Percentiles rank a stretch among this genome's conserved stretches.
These are phyloP conservation scores for Mythimna loreyi DNA, from an alignment of 2,888 invertebrate genomes.

Conservation along the genomic window DNA sequence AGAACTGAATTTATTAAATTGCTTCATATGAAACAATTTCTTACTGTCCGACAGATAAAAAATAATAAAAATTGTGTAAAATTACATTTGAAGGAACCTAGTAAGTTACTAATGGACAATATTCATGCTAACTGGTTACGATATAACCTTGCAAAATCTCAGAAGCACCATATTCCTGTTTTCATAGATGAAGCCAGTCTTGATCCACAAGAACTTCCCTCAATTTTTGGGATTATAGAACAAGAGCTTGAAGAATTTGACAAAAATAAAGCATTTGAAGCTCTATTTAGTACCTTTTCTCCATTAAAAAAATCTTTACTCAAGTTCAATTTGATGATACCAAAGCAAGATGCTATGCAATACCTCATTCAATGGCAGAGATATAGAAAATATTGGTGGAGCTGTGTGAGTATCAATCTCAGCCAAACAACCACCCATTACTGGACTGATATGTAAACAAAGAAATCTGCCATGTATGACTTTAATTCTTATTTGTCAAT, in stretches of 20 bases:
- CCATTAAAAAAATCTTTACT: conserved; percentile 71
- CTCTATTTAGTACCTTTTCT: conserved; percentile 61
- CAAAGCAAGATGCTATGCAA: conserved; percentile 89
- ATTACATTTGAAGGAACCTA: conserved; percentile 75
- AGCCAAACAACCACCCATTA: not conserved
- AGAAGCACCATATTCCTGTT: conserved; percentile 75
- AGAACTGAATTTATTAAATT: conserved; percentile 79
- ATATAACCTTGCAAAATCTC: conserved; percentile 76
- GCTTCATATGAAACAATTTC: conserved; percentile 76
- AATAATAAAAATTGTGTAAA: conserved; percentile 57
- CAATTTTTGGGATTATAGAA: conserved; percentile 73
- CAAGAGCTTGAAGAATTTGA: conserved; percentile 58
- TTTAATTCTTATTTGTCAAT: not conserved
- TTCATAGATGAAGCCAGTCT: conserved; percentile 67
- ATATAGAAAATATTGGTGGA: conserved; percentile 96
- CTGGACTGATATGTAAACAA: conserved; percentile 6
- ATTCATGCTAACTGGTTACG: conserved; percentile 81
- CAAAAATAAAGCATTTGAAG: conserved; percentile 62
- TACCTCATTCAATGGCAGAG: conserved; percentile 94
- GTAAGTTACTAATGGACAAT: conserved; percentile 79
- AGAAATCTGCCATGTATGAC: not conserved
- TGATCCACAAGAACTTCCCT: conserved; percentile 39
- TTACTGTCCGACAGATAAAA: conserved; percentile 69
- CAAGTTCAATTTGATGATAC: conserved; percentile 82
- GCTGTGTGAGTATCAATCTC: conserved; percentile 90